Base-by-base conservation (phyloP, 2,888 invertebrate species). In the Platerodrilus igneus region DNA sequence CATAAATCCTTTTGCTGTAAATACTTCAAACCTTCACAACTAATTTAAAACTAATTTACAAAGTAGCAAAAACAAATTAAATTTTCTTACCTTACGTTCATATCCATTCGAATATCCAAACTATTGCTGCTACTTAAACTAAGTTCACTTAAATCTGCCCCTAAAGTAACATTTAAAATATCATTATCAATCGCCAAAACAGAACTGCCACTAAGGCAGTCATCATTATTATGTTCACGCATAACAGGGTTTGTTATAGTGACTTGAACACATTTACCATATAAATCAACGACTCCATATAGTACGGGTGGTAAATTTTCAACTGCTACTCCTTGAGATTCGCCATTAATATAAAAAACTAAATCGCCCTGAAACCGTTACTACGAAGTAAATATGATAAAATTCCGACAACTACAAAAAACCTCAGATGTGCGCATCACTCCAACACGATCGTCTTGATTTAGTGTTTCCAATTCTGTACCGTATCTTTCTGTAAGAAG, bases 301-400 rank as follows among this genome's bases (percentile, higher is more conserved):
- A 89, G 75, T 39, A 77, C 74, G 11, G 74, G 60, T 1, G 93
- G 93, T 51, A 94, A 71, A 52, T 82, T 83, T 51, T 73, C 76
- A 0, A 86, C 89, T 2, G 92, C 94, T 20, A 89, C 75, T 1
- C 94, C 94, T 64, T 92, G 88, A 13, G 90, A 86, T 52, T 83
- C 78, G 2, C 90, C 91, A 66, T 94, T 94, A 10, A 94, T 77
- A 63, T 82, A 92, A 67, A 93, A 92, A 59, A 90, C 77, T 41
- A 95, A 70, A 56, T 90, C 89, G 5, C 84, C 85, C 79, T 87
- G 41, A 19, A 37, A 32, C 8, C 3, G 8, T 7, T 14, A 13
- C 9, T 17, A 27, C 21, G 9, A 31, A 29, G 18, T 34, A 25
- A 10, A n/a, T 34, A 9, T 23, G 30, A 21, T 18, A 30, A 26